These are phyloP conservation scores for Argyrosomus japonicus DNA, from an alignment of 2,113 vertebrate species.

Conservation along the genomic window DNA sequence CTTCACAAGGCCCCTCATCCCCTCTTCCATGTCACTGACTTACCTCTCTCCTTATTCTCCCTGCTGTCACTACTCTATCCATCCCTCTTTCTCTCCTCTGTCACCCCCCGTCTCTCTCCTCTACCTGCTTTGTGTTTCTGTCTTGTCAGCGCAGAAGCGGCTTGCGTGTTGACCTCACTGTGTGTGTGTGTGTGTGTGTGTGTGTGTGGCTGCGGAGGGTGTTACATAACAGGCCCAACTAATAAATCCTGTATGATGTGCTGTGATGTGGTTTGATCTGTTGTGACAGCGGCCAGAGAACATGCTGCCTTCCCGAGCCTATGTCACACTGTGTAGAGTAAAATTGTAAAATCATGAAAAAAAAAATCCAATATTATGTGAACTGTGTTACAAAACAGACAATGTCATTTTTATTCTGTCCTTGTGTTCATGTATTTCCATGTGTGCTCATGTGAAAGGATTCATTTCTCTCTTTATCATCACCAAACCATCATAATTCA, in stretches of 20 bases:
- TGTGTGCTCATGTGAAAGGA: background rate
- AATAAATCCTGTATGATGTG: conserved; percentile 63
- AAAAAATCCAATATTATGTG: background rate
- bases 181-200: background rate
- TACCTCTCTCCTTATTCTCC: background rate
- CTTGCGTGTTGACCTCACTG: conserved; percentile 30
- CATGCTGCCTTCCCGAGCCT: background rate
- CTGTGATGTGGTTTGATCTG: conserved; percentile 39
- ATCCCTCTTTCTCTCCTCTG: background rate
- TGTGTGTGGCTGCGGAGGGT: background rate
- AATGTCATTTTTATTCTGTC: no score
- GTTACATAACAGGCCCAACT: conserved; percentile 63
- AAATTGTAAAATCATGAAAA: background rate
- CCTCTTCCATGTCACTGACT: conserved; percentile 12
- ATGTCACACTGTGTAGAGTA: background rate
- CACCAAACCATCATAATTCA: no score
- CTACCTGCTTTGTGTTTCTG: conserved; percentile 15
- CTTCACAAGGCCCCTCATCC: conserved; percentile 15
- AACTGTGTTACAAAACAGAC: background rate
- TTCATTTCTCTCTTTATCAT: background rate
- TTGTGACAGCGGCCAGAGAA: conserved; percentile 25
- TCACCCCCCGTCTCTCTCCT: background rate
- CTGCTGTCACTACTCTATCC: no score
- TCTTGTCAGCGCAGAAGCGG: conserved; percentile 24
- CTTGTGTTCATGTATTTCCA: background rate